Base-by-base conservation (phyloP, 2,888 invertebrate species). In the Eremobia ochroleuca region DNA sequence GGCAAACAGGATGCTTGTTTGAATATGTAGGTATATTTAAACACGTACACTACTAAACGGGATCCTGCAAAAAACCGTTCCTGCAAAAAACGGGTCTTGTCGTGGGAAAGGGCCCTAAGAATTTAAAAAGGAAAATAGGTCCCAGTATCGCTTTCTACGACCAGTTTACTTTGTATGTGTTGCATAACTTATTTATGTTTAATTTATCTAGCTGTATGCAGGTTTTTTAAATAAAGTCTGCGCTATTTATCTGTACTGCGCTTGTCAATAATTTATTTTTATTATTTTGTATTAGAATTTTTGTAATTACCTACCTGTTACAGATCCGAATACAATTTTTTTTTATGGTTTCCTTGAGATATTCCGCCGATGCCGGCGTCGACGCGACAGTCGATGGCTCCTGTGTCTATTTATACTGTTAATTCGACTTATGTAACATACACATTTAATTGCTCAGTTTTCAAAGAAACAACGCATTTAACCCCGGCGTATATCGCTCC, bases 381-480 rank as follows among this genome's bases (percentile, higher is more conserved):
- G 64, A 31, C 49, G 37, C 25, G 52, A 46, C 34, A 52, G 25
- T 49, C 3, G 37, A 5, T n/a, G 31, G 15, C 66, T 52, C 46
- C 31, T 55, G 46, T 46, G 31, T 61, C 25, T 62, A 46, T 43
- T 15, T 18, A 40, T n/a, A 31, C 25, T 46, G 49, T 58, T 49
- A 25, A 61, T 69, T 58, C 8, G 1, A 13, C 40, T 43, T 58
- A 73, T 9, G 25, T 73, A 73, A 69, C 25, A 28, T 21, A 25
- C 43, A 15, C 6, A 25, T 73, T 52, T 18, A 59, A 43, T 28
- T 70, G 31, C 46, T 11, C 18, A 43, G 40, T 55, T 74, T 69
- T 65, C 49, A 71, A 70, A 73, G 43, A 77, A 77, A 64, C 67
- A 8, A 49, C 58, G 81, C 49, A 70, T 49, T 67, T 64, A 64